phyloP scores from a whole-genome alignment of 2,888 invertebrate species.

The Diloba caeruleocephala region DNA sequence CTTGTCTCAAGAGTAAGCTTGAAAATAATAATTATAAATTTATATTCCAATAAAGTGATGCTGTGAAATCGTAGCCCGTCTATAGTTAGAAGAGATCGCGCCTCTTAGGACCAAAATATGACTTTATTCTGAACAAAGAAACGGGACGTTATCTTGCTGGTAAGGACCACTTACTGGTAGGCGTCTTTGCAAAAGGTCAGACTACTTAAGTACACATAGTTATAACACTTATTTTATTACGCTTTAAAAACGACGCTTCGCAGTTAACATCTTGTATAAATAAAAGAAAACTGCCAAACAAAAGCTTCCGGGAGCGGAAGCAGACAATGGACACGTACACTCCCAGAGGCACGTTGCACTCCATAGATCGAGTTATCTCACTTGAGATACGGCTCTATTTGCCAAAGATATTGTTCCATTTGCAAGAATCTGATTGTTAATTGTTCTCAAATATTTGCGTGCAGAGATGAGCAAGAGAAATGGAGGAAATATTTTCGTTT shows the following conservation, averaged over 20 bases:
- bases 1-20: too few species aligned
- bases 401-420: constrained; percentile 50
- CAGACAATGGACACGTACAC: constrained; percentile 45
- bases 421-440: constrained; percentile 39
- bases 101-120: too few species aligned
- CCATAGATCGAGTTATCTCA: constrained; percentile 40
- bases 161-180: too few species aligned
- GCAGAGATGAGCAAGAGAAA: constrained; percentile 7
- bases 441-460: constrained; percentile 39
- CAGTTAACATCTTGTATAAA: background rate
- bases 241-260: constrained; percentile 3
- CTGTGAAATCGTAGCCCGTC: too few species aligned
- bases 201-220: too few species aligned
- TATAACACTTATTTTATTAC: background rate
- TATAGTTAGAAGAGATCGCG: too few species aligned
- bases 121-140: too few species aligned
- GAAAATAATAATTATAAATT: too few species aligned
- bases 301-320: constrained; percentile 25
- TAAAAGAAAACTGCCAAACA: constrained; percentile 27
- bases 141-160: too few species aligned
- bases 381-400: constrained; percentile 42
- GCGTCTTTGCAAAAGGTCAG: too few species aligned
- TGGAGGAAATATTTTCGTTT: constrained; percentile 13
- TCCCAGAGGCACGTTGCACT: constrained; percentile 41
- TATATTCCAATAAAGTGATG: background rate